These are phyloP conservation scores for Peromyscus maniculatus DNA, from an alignment of 2,113 vertebrate genomes.

Conservation along the genomic window DNA sequence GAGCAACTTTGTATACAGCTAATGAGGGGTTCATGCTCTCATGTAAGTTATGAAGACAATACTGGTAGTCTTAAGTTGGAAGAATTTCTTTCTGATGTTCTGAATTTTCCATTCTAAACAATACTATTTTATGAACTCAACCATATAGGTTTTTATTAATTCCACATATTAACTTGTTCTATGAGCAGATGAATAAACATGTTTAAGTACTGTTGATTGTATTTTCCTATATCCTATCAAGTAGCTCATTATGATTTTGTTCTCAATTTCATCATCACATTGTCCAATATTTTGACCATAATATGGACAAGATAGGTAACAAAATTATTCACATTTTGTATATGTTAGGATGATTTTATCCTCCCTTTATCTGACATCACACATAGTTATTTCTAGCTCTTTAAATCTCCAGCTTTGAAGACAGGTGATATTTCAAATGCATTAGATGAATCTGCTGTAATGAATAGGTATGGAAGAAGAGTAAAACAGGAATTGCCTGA, in stretches of 20 bases:
- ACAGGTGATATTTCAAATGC: neutral
- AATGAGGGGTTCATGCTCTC: neutral
- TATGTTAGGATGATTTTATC: slow-evolving; percentile 5
- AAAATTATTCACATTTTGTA: neutral
- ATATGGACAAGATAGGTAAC: neutral
- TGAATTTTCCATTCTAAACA: neutral
- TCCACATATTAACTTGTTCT: neutral
- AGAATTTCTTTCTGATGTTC: neutral
- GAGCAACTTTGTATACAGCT: neutral
- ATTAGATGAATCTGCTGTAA: neutral
- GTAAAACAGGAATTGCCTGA: neutral
- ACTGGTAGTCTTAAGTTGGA: slow-evolving; percentile 8
- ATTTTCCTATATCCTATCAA: slow-evolving; percentile 6
- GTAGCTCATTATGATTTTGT: neutral
- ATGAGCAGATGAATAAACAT: neutral
- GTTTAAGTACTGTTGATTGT: neutral
- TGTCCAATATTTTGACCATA: neutral
- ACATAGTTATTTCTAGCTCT: neutral
- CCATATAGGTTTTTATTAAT: neutral
- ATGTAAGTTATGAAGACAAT: neutral
- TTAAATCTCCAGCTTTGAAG: neutral
- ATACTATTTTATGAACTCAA: neutral
- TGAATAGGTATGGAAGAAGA: neutral
- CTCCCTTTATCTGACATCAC: neutral
- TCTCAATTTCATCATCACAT: neutral